phyloP scores from a whole-genome alignment of 64 coral and sea anemone species.

The Stichodactyla helianthus region DNA sequence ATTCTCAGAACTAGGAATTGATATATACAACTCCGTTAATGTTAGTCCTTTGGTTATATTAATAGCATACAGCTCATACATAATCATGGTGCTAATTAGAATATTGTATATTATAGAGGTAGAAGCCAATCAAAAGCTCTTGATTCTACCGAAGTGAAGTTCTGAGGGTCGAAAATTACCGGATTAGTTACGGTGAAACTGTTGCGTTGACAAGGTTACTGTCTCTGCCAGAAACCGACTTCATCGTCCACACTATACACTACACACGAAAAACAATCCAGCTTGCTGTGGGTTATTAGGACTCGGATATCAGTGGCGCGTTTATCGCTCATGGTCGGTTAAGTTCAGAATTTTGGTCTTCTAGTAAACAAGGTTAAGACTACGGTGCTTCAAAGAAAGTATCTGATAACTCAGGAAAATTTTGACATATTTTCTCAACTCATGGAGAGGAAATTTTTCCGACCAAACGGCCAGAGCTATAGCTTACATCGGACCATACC shows the following conservation, averaged over 20 bases:
- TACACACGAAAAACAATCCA: not conserved
- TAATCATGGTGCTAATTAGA: not conserved
- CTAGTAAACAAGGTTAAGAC: not conserved
- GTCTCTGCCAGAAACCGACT: not conserved
- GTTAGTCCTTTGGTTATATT: not conserved
- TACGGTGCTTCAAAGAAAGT: not conserved
- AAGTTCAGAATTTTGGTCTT: too few species aligned
- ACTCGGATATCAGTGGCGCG: too few species aligned
- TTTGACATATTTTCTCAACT: not conserved
- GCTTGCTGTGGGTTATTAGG: too few species aligned
- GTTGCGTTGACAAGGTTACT: not conserved
- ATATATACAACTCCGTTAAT: not conserved
- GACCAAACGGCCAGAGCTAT: not conserved
- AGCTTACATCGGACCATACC: not conserved
- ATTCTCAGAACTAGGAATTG: not conserved
- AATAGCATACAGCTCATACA: not conserved
- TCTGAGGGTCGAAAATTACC: not conserved
- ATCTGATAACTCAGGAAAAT: not conserved
- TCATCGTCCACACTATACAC: not conserved
- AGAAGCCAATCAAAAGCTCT: not conserved
- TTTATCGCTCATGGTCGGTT: too few species aligned
- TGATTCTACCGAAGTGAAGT: not conserved
- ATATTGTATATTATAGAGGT: not conserved
- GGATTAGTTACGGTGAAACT: not conserved
- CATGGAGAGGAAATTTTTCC: not conserved